phyloP scores from a whole-genome alignment of 2,888 invertebrate genomes.

The Ellobium chinense region DNA sequence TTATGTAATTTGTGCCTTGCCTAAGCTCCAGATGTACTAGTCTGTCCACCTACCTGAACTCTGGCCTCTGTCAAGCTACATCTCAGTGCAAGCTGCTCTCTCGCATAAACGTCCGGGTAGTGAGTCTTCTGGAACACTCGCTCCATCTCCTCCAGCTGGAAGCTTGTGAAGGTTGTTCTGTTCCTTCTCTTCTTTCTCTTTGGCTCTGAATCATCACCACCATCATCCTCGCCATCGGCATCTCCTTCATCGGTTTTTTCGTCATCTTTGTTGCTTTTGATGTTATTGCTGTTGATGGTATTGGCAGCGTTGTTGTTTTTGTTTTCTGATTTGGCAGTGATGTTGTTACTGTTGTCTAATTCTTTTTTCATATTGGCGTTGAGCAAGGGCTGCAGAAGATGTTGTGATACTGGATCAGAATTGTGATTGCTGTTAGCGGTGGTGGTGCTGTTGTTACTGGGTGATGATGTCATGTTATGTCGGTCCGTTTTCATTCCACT shows the following conservation, averaged over 20 bases:
- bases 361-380: slow-evolving; percentile 18
- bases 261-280: slow-evolving; percentile 3
- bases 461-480: background rate
- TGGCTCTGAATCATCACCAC: slow-evolving; percentile 56
- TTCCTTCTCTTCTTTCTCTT: slow-evolving; percentile 78
- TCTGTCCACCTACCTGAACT: slow-evolving; percentile 76
- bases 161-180: slow-evolving; percentile 79
- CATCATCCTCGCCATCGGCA: slow-evolving; percentile 43
- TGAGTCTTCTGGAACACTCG: slow-evolving; percentile 79
- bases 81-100: slow-evolving; percentile 78
- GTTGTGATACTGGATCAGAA: background rate
- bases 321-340: background rate
- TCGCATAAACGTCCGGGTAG: slow-evolving; percentile 79
- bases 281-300: background rate
- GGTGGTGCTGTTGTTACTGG: background rate
- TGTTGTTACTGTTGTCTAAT: background rate
- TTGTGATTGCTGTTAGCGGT: background rate
- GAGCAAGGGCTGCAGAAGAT: slow-evolving; percentile 12
- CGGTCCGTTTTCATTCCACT: background rate
- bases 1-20: no score
- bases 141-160: slow-evolving; percentile 79
- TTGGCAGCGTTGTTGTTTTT: slow-evolving; percentile 5
- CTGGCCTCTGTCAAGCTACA: slow-evolving; percentile 78
- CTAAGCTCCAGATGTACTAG: no score
- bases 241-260: slow-evolving; percentile 35